A percentile compares a stretch with the other conserved stretches of the same genome.
Conservation (phyloP, 2,113 vertebrate genomes). For the Meriones unguiculatus region DNA sequence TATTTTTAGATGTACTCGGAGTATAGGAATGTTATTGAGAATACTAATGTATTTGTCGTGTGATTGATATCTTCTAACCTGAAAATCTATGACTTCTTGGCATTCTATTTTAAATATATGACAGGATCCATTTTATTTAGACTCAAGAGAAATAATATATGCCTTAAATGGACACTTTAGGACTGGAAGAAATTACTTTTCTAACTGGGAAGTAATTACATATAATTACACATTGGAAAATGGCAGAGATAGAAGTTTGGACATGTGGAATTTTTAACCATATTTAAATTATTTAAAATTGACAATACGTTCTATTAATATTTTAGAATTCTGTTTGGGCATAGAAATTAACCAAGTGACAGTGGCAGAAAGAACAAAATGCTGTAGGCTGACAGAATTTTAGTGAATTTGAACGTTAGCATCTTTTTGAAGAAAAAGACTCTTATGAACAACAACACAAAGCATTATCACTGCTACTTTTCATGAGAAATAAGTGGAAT, state of each 20-base stretch:
- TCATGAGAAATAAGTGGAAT: background rate
- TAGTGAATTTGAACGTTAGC: conserved; percentile 32
- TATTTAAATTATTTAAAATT: conserved; percentile 78
- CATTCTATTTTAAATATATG: conserved; percentile 37
- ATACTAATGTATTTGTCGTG: background rate
- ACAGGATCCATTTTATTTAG: conserved; percentile 75
- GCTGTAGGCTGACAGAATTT: background rate
- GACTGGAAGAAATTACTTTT: conserved; percentile 76
- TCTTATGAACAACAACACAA: conserved; percentile 4
- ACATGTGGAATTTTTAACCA: conserved; percentile 70
- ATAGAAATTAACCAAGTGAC: conserved; percentile 55
- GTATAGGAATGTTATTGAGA: background rate
- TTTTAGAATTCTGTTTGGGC: conserved; percentile 44
- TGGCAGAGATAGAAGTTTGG: conserved; percentile 61
- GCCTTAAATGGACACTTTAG: background rate
- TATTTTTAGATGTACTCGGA: background rate
- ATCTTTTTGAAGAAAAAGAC: conserved; percentile 50
- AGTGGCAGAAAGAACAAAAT: background rate
- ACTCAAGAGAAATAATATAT: conserved; percentile 71
- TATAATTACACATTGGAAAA: conserved; percentile 78
- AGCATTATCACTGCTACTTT: conserved; percentile 29
- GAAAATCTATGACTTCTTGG: background rate
- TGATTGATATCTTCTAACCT: conserved; percentile 1
- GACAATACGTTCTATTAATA: conserved; percentile 22
- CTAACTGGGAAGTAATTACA: conserved; percentile 82